Evolutionary conservation across 2,888 invertebrate genomes (phyloP).

Genomic region (Pammene fasciana): DNA sequence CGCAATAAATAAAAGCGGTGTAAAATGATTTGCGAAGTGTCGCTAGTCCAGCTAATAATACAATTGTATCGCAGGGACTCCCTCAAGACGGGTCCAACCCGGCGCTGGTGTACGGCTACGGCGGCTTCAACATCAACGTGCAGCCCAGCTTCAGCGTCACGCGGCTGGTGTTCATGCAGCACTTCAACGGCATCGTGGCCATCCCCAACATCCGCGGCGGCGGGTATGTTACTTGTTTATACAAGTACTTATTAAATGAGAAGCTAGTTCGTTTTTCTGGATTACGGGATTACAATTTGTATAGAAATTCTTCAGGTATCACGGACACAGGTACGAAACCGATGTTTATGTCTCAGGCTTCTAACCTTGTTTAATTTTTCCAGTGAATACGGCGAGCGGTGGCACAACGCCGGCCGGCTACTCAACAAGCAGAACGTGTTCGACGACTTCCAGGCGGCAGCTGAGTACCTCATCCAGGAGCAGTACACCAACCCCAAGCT

Average conservation of each 20-base stretch:
- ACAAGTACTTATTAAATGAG: too few species aligned
- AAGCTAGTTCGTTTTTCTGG: too few species aligned
- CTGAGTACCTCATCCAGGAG: conserved; percentile 91
- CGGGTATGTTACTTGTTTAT: conserved; percentile 86
- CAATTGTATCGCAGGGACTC: conserved; percentile 78
- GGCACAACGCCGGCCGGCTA: conserved; percentile 97
- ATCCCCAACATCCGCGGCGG: conserved; percentile 98
- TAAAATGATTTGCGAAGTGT: too few species aligned
- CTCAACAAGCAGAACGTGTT: conserved; percentile 98
- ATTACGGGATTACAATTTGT: too few species aligned
- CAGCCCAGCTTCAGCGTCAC: conserved; percentile 95
- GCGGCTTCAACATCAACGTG: conserved; percentile 97
- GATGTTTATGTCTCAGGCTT: too few species aligned
- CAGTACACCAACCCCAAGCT: conserved; percentile 90
- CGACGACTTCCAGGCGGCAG: conserved; percentile 97
- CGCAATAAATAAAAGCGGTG: too few species aligned
- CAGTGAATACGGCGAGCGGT: conserved; percentile 98
- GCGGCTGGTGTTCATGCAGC: conserved; percentile 93
- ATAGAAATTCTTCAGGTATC: too few species aligned
- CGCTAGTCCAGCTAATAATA: background rate
- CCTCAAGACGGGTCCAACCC: conserved; percentile 88
- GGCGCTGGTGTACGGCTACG: conserved; percentile 96
- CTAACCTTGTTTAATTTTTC: conserved; percentile 36
- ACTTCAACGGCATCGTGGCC: conserved; percentile 94
- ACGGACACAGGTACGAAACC: too few species aligned